Base-by-base conservation (phyloP, 1,140 invertebrate species). In the Cyclargus thomasi region DNA sequence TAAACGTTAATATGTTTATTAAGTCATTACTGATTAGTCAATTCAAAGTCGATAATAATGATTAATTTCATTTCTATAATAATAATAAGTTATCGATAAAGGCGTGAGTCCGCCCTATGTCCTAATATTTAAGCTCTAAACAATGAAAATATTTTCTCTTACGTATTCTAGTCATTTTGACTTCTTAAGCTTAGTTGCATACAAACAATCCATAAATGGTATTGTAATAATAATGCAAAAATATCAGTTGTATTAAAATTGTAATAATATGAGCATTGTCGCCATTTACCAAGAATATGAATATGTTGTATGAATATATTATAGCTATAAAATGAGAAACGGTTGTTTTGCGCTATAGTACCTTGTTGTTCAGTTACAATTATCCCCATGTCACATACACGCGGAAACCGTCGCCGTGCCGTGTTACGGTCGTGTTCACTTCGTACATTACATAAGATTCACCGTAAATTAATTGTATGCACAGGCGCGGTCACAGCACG, bases 251-350 rank as follows among this genome's bases (percentile, higher is more conserved):
- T 20, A 59, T 20, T 59, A 59, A 59, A 18, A 20, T 59, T 59
- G 55, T 59, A 59, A 59, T 59, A 59, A 59, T 47, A 21, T 59
- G 55, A 59, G 55, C 55, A 20, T 59, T 59, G 20, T 59, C 18
- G 55, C 7, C 17, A n/a, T 17, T 59, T 22, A 18, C n/a, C 55
- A 59, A 18, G 18, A 59, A 22, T 59, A 59, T 59, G 55, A 22
- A 59, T 20, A 59, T 59, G 18, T 20, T 21, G 17, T 59, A 21
- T 20, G 55, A 59, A 20, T 59, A 59, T 21, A 59, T 59, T 59
- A 59, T 47, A 14, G 18, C 10, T 59, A 20, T 59, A 20, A 59
- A 20, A 59, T 20, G 17, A 11, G 17, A 59, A 21, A 21, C 55
- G 8, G 39, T 47, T 47, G 39, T 47, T 47, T 47, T 47, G 39